Evolutionary conservation across 2,113 vertebrate species (phyloP).

Genomic region (Pygoscelis antarcticus): DNA sequence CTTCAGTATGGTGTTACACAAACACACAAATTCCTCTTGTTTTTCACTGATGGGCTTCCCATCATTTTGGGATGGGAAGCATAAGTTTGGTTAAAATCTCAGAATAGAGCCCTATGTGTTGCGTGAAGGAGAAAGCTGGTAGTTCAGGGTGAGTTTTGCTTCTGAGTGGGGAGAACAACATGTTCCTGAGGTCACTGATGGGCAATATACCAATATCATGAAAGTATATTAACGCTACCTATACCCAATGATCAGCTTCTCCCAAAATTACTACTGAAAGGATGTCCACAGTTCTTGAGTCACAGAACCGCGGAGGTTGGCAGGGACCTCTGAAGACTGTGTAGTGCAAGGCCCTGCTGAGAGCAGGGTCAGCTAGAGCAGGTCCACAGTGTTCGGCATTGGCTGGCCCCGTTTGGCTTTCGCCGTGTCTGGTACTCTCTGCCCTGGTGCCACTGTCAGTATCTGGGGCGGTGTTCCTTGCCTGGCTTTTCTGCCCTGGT

Average conservation of each 20-base stretch:
- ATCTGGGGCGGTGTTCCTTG: not conserved
- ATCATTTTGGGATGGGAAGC: not conserved
- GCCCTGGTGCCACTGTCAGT: not conserved
- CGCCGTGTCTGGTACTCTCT: too few relatives aligned
- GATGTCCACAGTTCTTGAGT: not conserved
- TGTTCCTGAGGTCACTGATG: not conserved
- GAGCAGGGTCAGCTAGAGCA: not conserved
- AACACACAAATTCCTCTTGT: not conserved
- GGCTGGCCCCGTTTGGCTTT: not conserved
- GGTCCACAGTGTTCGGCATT: not conserved
- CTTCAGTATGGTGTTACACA: not conserved
- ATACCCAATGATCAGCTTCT: not conserved
- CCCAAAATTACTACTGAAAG: not conserved
- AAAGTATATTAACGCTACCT: not conserved
- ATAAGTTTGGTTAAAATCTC: not conserved
- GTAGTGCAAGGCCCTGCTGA: not conserved
- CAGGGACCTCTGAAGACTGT: not conserved
- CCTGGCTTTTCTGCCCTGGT: not conserved
- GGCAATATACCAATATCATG: not conserved
- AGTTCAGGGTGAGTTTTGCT: not conserved
- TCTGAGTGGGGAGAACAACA: not conserved
- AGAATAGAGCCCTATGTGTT: not conserved
- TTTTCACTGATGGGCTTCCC: not conserved
- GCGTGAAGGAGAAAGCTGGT: not conserved
- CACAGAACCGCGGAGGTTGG: not conserved